Percentiles rank a stretch among this genome's conserved stretches.
Conservation (phyloP, 2,113 vertebrate genomes). For the Orientallactaga bullata region DNA sequence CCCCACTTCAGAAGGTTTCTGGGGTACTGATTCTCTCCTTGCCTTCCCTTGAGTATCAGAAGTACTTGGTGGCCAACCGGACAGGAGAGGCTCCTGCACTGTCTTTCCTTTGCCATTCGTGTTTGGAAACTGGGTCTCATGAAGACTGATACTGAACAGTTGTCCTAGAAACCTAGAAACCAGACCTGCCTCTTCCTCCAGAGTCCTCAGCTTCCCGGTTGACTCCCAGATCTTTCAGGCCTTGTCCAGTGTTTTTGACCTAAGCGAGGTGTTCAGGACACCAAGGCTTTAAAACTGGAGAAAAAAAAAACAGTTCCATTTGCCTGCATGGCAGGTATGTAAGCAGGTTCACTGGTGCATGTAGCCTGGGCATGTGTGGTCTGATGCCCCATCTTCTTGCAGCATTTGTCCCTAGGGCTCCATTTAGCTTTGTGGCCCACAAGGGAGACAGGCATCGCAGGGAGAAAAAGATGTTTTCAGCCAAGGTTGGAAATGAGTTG, state of each 20-base stretch:
- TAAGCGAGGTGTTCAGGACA: background rate
- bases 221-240: background rate
- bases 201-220: background rate
- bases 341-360: background rate
- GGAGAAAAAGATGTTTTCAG: slow-evolving; percentile 69
- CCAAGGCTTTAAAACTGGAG: background rate
- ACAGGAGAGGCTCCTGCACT: background rate
- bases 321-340: background rate
- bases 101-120: background rate
- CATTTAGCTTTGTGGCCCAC: slow-evolving; percentile 14
- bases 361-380: background rate
- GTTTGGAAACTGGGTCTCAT: slow-evolving; percentile 52
- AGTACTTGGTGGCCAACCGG: background rate
- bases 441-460: slow-evolving; percentile 66
- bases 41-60: background rate
- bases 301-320: background rate
- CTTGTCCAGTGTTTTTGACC: background rate
- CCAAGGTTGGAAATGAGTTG: slow-evolving; percentile 78
- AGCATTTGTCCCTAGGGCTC: slow-evolving; percentile 69
- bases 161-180: slow-evolving; percentile 65
- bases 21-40: background rate
- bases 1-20: background rate
- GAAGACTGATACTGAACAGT: background rate
- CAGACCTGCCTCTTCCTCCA: slow-evolving; percentile 26
- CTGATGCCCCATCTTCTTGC: background rate